Evolutionary conservation across 2,797 vertebrate species (phyloP).

Genomic region (Etheostoma perlongum): DNA sequence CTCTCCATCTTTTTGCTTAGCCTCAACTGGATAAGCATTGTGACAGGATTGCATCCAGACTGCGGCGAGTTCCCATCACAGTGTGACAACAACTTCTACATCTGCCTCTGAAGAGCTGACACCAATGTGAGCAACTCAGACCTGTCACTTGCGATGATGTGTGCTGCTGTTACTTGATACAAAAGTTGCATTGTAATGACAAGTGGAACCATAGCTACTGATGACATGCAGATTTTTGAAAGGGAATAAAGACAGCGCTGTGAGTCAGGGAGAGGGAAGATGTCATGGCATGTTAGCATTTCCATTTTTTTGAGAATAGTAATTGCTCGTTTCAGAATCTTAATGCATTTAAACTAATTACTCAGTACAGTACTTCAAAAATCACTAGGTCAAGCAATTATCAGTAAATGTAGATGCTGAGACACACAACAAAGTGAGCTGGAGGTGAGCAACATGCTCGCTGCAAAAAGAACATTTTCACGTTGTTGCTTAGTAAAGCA

Average conservation of each 20-base stretch:
- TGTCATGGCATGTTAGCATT: background rate
- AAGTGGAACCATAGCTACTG: conserved; percentile 33
- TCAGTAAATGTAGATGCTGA: background rate
- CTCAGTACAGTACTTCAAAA: background rate
- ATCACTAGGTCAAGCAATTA: background rate
- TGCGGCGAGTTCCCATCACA: conserved; percentile 21
- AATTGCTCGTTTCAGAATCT: background rate
- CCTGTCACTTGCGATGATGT: conserved; percentile 43
- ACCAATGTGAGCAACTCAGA: conserved; percentile 25
- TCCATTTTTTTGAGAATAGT: background rate
- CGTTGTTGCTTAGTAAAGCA: background rate
- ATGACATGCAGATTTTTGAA: conserved; percentile 26
- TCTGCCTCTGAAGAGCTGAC: conserved; percentile 36
- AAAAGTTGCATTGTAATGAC: conserved; percentile 39
- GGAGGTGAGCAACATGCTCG: background rate
- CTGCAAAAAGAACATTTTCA: background rate
- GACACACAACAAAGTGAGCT: background rate
- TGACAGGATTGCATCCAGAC: conserved; percentile 24
- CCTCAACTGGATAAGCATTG: conserved; percentile 14
- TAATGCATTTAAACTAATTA: background rate
- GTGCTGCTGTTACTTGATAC: conserved; percentile 36
- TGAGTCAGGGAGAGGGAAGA: conserved; percentile 11
- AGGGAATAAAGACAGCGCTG: conserved; percentile 24
- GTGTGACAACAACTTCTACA: conserved; percentile 41
- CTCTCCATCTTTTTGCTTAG: conserved; percentile 11